Base-by-base conservation (phyloP, 2,888 invertebrate species). In the Lymantria monacha region DNA sequence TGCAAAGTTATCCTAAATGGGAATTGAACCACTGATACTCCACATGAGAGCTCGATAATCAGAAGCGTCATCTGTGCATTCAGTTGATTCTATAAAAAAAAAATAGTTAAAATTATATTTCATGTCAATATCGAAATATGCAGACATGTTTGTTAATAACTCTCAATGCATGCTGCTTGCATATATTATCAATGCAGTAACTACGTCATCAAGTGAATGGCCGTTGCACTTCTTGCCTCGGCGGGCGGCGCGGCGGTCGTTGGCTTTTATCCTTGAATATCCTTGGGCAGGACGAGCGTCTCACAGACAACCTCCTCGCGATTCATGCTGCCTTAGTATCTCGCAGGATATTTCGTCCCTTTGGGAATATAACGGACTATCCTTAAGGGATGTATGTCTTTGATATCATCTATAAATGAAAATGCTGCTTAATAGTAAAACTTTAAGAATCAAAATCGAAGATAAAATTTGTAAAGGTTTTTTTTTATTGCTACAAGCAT, bases 331-430 rank as follows among this genome's bases (percentile, higher is more conserved):
- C 78, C 91, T 85, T 92, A 77, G 91, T 92, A 87, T 54, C 70
- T 76, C 74, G 86, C 91, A 92, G 92, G 92, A 92, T 92, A 91
- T 88, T 92, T 92, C 79, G 91, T 92, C 92, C 92, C 92, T 91
- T 91, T 89, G 92, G 92, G 92, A 91, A 85, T 81, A 77, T 69
- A 74, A 72, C 69, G 65, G 66, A 59, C 53, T 66, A 76, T 83
- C 81, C 83, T 81, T 82, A 83, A 85, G 83, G 86, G 85, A 76
- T 64, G 51, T 46, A 12, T 3, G 47, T 33, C 31, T 12, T n/a
- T n/a, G 22, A 51, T 30, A 7, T 14, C 12, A 22, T 13, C 41
- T 12, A 33, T 44, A 36, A 14, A 43, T 9, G 30, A 49, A 43
- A 46, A 43, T 46, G 15, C 10, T 10, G 13, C 33, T 42, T 52